Evolutionary conservation across 2,797 vertebrate genomes (phyloP).

Genomic region (Antennarius maculatus): DNA sequence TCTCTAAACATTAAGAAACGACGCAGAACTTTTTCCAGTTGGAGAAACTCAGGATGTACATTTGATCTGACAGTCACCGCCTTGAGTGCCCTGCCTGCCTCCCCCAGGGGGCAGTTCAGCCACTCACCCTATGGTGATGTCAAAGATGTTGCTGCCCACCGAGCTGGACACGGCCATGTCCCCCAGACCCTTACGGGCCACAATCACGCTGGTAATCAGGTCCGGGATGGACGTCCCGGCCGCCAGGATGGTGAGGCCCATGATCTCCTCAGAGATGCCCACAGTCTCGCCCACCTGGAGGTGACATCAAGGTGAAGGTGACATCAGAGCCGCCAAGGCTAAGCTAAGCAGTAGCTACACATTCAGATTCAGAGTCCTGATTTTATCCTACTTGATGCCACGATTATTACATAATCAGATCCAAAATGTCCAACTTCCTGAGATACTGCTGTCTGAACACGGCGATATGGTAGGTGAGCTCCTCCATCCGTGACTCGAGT

Average conservation of each 20-base stretch:
- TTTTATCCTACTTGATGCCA: too few species aligned
- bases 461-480: too few species aligned
- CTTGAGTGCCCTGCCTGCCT: neutral
- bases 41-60: neutral
- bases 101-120: rapidly evolving
- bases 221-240: constrained; percentile 96
- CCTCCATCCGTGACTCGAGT: too few species aligned
- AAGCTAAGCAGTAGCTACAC: too few species aligned
- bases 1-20: neutral
- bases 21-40: neutral
- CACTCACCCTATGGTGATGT: constrained; percentile 85
- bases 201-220: constrained; percentile 95
- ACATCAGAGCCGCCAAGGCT: too few species aligned
- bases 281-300: constrained; percentile 91
- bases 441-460: too few species aligned
- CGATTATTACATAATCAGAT: too few species aligned
- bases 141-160: constrained; percentile 89
- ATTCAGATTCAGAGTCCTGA: too few species aligned
- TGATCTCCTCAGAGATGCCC: constrained; percentile 95
- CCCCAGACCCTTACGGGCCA: constrained; percentile 91
- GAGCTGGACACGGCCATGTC: constrained; percentile 86
- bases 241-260: constrained; percentile 94
- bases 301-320: too few species aligned
- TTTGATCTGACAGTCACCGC: neutral
- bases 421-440: too few species aligned